phyloP scores from a whole-genome alignment of 2,888 invertebrate species.

The Drosophila algonquin region DNA sequence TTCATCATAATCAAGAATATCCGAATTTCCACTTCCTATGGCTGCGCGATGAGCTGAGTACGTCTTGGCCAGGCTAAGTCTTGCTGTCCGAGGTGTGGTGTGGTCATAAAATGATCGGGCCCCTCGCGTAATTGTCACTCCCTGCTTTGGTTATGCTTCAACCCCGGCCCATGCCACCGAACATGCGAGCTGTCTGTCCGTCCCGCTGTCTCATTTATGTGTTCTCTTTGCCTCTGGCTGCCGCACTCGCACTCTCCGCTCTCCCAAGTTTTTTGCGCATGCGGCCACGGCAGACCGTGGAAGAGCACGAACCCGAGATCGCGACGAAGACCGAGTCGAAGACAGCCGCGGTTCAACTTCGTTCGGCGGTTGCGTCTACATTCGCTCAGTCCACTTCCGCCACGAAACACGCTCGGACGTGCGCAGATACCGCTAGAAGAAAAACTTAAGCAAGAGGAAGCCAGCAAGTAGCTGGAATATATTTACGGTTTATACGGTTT shows the following conservation, averaged over 20 bases:
- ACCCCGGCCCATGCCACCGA: neutral
- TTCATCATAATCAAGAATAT: conserved; percentile 36
- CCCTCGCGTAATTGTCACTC: conserved; percentile 12
- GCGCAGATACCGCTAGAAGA: conserved; percentile 36
- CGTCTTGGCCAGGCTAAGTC: conserved; percentile 16
- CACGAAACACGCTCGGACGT: conserved; percentile 82
- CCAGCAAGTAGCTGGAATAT: conserved; percentile 37
- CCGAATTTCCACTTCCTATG: conserved; percentile 8
- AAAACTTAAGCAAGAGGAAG: conserved; percentile 2
- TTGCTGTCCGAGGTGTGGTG: neutral
- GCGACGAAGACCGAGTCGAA: conserved; percentile 34
- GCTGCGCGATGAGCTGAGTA: conserved; percentile 18
- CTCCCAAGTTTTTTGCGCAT: conserved; percentile 46
- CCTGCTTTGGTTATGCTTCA: neutral
- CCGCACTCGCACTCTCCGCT: conserved; percentile 2
- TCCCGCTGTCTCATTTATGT: conserved; percentile 22
- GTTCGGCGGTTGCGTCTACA: conserved; percentile 40
- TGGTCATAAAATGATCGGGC: conserved; percentile 7
- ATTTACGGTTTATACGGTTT: conserved; percentile 47
- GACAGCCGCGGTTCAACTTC: conserved; percentile 8
- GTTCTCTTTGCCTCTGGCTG: conserved; percentile 31
- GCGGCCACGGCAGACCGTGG: conserved; percentile 44
- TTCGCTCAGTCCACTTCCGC: conserved; percentile 82
- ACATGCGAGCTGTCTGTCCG: conserved; percentile 21
- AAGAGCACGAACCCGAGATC: conserved; percentile 38